phyloP scores from a whole-genome alignment of 2,888 invertebrate species.

The Drosophila acutilabella region DNA sequence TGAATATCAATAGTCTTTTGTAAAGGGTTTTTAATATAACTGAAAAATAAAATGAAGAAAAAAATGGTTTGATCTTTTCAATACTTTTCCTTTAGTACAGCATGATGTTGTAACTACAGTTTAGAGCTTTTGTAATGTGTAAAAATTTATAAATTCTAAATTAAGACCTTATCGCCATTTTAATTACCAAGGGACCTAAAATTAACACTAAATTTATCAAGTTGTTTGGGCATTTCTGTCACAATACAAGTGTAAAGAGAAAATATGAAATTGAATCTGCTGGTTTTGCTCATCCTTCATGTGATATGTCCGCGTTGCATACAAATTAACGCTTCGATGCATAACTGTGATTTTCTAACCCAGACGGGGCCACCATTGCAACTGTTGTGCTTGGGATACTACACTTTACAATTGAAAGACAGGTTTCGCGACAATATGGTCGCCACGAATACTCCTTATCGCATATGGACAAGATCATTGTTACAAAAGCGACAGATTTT shows the following conservation, averaged over 20 bases:
- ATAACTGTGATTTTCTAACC: constrained; percentile 13
- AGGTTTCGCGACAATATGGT: constrained; percentile 22
- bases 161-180: too few relatives aligned
- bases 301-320: neutral
- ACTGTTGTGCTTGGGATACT: constrained; percentile 1
- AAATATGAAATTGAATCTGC: constrained; percentile 24
- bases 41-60: neutral
- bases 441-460: constrained; percentile 5
- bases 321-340: constrained; percentile 7
- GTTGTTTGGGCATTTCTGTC: constrained; percentile 8
- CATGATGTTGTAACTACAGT: too few relatives aligned
- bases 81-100: too few relatives aligned
- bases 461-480: constrained; percentile 13
- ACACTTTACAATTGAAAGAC: constrained; percentile 3
- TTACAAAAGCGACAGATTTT: neutral
- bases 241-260: constrained; percentile 15
- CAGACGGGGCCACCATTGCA: constrained; percentile 7
- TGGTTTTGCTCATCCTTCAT: constrained; percentile 1
- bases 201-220: neutral
- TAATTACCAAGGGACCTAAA: too few relatives aligned
- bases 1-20: too few relatives aligned
- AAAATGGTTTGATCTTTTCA: too few relatives aligned
- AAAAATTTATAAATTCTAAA: too few relatives aligned
- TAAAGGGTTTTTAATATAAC: neutral
- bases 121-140: too few relatives aligned